Evolutionary conservation across 2,113 vertebrate species (phyloP).

Genomic region (Mystacornis crossleyi): DNA sequence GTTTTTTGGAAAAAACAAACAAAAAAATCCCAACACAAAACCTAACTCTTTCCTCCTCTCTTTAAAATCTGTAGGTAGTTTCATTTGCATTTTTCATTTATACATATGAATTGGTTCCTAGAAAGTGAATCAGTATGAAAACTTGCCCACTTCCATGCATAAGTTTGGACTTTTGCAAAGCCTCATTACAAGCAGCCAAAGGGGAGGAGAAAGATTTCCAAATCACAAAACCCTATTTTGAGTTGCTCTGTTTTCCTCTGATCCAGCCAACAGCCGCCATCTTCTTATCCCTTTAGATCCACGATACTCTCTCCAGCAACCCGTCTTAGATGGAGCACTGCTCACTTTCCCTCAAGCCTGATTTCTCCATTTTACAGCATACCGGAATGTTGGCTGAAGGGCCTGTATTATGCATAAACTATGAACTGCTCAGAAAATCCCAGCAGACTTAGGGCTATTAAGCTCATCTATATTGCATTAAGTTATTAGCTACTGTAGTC

Average conservation of each 20-base stretch:
- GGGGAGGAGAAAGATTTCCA: neutral
- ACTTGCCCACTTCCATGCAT: neutral
- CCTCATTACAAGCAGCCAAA: neutral
- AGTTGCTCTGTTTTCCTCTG: neutral
- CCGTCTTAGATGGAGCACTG: neutral
- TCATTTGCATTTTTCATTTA: constrained; percentile 7
- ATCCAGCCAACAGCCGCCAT: neutral
- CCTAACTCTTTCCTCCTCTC: neutral
- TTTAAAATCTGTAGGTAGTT: neutral
- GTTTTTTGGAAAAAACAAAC: neutral
- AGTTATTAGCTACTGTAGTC: constrained; percentile 42
- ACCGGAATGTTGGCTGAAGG: constrained; percentile 13
- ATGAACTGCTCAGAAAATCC: constrained; percentile 48
- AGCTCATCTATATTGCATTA: constrained; percentile 67
- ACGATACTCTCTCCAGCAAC: neutral
- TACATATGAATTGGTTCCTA: neutral
- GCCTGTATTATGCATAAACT: constrained; percentile 33
- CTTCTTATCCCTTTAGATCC: neutral
- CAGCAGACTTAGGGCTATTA: constrained; percentile 45
- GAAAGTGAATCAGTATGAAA: neutral
- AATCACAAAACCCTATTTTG: neutral
- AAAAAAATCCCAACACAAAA: neutral
- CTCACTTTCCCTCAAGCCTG: neutral
- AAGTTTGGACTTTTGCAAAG: neutral
- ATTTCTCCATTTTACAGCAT: neutral